Evolutionary conservation across 2,797 vertebrate species (phyloP), one percentile per base, ranked within the genome.

Genomic region (Oreonectes daqikongensis): DNA sequence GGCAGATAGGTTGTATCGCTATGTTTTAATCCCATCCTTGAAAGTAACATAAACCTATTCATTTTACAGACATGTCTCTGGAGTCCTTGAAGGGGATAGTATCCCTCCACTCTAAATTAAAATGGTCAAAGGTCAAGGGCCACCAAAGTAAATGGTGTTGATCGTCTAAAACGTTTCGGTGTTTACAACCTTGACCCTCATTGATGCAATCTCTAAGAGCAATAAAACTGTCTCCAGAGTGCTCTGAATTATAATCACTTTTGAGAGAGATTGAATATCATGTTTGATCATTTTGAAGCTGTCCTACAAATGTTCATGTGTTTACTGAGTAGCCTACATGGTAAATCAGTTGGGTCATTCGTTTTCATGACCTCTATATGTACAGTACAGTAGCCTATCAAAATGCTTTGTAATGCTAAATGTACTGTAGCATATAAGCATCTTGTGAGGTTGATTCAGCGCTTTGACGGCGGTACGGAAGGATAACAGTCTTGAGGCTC

Each of bases 11-110:
- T 81, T 83, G 84, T 87, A 85, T 74, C 78, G 72, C 66, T 76
- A 80, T 81, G 75, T 79, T 89, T 86, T 87, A 85, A 83, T 81
- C 68, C 53, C 78, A 84, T 86, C 88, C 87, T 89, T 89, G 87
- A 77, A 76, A 63, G 75, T 18, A 50, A 65, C 79, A 88, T 83
- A 81, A 81, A 85, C 81, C 81, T 79, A 76, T 90, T 79, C 71
- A 88, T 92, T 86, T 89, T 83, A 82, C 63, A n/a, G 71, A 20
- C 61, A 67, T 55, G 57, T 57, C 67, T 80, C 67, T 65, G 28
- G 28, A 46, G 68, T 77, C 83, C 81, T 79, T 81, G 80, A 73
- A 59, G 63, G 38, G 78, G 64, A 46, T 32, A 7, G 22, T 10
- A 70, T 59, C 59, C 30, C 65, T 84, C 42, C 60, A 61, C 48